Conservation (phyloP, 2,113 vertebrate species). For the Ahaetulla prasina region DNA sequence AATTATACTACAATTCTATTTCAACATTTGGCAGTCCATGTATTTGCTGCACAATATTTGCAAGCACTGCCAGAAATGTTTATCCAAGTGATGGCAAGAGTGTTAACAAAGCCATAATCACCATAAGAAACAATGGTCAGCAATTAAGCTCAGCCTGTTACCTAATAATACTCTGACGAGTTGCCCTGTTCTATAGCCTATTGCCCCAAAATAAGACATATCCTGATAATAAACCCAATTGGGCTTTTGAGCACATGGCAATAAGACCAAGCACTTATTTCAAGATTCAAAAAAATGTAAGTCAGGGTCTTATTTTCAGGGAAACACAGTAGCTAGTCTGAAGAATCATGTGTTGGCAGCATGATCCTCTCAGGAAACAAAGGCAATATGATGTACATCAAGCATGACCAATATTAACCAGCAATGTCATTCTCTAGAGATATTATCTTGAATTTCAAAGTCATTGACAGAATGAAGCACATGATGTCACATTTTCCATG, state of each 20-base stretch:
- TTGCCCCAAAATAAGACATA: no score
- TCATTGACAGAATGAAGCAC: not conserved
- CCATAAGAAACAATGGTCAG: not conserved
- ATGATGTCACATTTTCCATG: not conserved
- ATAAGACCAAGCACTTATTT: no score
- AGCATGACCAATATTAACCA: not conserved
- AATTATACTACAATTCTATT: not conserved
- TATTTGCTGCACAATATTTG: not conserved
- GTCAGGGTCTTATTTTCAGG: no score
- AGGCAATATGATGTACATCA: not conserved
- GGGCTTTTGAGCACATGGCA: no score
- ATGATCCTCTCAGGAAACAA: not conserved
- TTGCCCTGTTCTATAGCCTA: not conserved
- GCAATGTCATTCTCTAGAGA: not conserved
- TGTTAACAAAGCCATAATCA: not conserved
- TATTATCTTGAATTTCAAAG: not conserved
- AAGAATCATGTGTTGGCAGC: not conserved
- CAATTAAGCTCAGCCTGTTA: not conserved
- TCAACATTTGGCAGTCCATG: not conserved
- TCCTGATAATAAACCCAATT: no score
- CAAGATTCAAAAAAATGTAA: no score
- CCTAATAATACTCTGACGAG: not conserved
- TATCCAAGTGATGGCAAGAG: not conserved
- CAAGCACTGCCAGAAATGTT: not conserved
- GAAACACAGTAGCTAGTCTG: no score